phyloP scores from a whole-genome alignment of 2,888 invertebrate species.

The Epinotia brunnichana region DNA sequence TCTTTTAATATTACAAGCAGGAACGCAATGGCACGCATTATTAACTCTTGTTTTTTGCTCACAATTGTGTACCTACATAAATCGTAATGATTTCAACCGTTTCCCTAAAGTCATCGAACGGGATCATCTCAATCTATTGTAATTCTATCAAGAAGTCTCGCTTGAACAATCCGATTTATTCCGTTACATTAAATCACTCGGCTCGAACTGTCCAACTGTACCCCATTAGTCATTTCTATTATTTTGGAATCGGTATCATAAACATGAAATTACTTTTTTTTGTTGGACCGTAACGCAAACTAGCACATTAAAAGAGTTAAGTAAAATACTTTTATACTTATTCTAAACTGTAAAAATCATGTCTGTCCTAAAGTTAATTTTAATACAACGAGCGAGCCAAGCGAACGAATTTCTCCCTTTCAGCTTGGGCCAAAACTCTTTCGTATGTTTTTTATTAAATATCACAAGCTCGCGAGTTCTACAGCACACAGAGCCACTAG shows the following conservation, averaged over 20 bases:
- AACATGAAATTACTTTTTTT: constrained; percentile 15
- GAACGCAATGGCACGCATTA: constrained; percentile 6
- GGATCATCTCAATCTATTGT: constrained; percentile 33
- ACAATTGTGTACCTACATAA: background rate
- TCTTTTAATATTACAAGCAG: background rate
- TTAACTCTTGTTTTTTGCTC: constrained; percentile 3
- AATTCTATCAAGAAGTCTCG: constrained; percentile 33
- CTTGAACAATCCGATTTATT: constrained; percentile 39
- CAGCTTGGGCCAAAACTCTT: too few species aligned
- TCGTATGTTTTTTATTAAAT: too few species aligned
- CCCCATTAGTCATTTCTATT: constrained; percentile 33
- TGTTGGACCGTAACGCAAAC: constrained; percentile 8
- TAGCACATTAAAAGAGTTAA: background rate
- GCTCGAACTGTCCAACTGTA: constrained; percentile 39
- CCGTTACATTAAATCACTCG: constrained; percentile 40
- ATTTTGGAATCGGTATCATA: constrained; percentile 30
- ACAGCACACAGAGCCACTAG: too few species aligned
- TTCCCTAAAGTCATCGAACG: constrained; percentile 33
- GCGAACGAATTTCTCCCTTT: too few species aligned
- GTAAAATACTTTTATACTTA: background rate
- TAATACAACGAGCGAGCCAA: too few species aligned
- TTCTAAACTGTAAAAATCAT: background rate
- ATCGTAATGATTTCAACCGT: constrained; percentile 29
- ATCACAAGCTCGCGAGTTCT: too few species aligned
- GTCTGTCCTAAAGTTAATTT: too few species aligned